Conservation (phyloP, 2,888 invertebrate genomes). For the Cenopis cana region DNA sequence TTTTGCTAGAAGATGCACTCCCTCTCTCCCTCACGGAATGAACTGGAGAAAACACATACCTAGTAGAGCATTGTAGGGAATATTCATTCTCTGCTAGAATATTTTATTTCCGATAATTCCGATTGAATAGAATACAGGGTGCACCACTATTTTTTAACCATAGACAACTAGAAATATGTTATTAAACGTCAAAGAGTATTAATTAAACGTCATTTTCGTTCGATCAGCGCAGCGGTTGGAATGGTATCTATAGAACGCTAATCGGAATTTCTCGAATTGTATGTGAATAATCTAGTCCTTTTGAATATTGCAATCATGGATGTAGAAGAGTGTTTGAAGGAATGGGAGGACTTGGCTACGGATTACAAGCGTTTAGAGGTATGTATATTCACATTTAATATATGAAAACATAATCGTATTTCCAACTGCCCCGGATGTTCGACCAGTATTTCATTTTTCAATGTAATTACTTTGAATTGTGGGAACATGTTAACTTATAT, state of each 20-base stretch:
- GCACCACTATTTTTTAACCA: constrained; percentile 10
- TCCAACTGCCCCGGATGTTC: constrained; percentile 38
- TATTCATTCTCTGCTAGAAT: no score
- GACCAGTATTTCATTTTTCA: constrained; percentile 34
- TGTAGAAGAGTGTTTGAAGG: constrained; percentile 87
- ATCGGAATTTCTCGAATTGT: constrained; percentile 45
- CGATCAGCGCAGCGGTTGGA: constrained; percentile 43
- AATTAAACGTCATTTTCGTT: constrained; percentile 42
- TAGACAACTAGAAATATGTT: constrained; percentile 35
- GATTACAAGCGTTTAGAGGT: constrained; percentile 95
- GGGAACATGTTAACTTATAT: constrained; percentile 5
- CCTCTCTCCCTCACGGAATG: no score
- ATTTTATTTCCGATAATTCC: no score
- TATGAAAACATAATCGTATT: constrained; percentile 42
- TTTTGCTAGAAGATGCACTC: no score
- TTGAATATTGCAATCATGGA: constrained; percentile 74
- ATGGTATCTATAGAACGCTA: constrained; percentile 35
- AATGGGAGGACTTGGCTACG: constrained; percentile 91
- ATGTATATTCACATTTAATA: constrained; percentile 51
- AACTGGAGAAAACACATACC: no score
- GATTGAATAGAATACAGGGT: neutral
- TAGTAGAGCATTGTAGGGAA: no score
- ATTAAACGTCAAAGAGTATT: constrained; percentile 28
- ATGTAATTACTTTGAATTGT: constrained; percentile 33
- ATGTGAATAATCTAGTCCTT: constrained; percentile 42